These are phyloP conservation scores for Zenarchopterus dispar DNA, from an alignment of 2,797 vertebrate species.

Conservation along the genomic window DNA sequence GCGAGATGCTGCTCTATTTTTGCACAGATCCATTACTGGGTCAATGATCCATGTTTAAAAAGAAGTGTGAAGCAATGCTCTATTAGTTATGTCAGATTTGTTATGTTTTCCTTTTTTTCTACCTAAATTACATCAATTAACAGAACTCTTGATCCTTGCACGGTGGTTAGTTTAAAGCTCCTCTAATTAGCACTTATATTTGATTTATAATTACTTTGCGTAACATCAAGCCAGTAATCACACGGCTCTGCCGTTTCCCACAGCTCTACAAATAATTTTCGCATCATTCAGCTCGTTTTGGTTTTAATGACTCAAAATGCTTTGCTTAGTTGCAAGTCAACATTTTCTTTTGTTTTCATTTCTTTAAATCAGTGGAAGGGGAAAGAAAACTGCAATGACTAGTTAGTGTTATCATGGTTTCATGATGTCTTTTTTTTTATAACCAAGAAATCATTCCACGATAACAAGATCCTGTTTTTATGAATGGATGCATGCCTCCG, in stretches of 20 bases:
- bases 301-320: too few species aligned
- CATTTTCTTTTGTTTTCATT: too few species aligned
- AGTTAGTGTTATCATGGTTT: neutral
- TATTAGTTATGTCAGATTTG: slow-evolving; percentile 30
- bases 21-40: slow-evolving; percentile 44
- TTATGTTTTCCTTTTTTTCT: neutral
- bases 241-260: too few species aligned
- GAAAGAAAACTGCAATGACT: neutral
- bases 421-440: too few species aligned
- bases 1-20: slow-evolving; percentile 52
- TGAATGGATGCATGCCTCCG: neutral
- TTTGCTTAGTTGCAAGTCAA: too few species aligned
- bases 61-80: slow-evolving; percentile 37
- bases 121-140: neutral
- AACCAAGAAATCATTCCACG: too few species aligned
- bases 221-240: too few species aligned
- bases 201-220: too few species aligned
- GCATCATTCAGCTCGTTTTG: too few species aligned
- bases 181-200: neutral
- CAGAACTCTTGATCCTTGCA: slow-evolving; percentile 17
- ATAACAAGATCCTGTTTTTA: neutral
- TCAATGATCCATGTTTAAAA: slow-evolving; percentile 58
- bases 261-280: too few species aligned
- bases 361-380: neutral
- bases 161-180: neutral